Base-by-base conservation (phyloP, 2,797 vertebrate genomes). In the Hoplostethus mediterraneus region DNA sequence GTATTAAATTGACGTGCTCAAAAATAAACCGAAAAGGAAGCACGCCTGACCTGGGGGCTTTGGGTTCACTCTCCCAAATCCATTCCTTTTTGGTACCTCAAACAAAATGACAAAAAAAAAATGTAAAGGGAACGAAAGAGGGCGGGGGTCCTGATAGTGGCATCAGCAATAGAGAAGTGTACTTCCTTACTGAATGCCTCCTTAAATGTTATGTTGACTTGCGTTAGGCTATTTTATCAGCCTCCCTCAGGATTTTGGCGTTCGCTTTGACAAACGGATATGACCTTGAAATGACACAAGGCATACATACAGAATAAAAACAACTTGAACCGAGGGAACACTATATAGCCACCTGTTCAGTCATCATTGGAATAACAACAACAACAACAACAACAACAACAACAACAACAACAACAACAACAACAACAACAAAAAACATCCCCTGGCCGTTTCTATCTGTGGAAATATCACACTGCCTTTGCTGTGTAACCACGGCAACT, bases 401-500 rank as follows among this genome's bases (percentile, higher is more conserved):
- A 0, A 21, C n/a, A 33, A 12, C 21, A 17, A 25, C 36, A 48
- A n/a, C n/a, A 71, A 67, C 21, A 12, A 4, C 10, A 17, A 42
- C 2, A 0, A 21, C n/a, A 33, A 12, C 21, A 17, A 25, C 36
- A 48, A n/a, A 38, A 57, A 38, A 64, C 16, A 68, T 40, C 16
- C 47, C 17, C 21, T 54, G 2, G 44, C 44, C 42, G 44, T 58
- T 12, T 56, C 42, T 36, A 71, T 31, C 11, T 1, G 63, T 77
- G 77, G 78, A 83, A 80, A 82, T 67, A 47, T n/a, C 44, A 31
- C 7, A 25, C 71, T 67, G 83, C 79, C 79, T 77, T 81, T 81
- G 67, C 87, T 76, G 71, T 76, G 93, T 93, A 93, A 94, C 92
- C 94, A 93, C 82, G 89, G 90, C 88, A 93, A 94, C 93, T 84